A percentile compares a stretch with the other conserved stretches of the same genome.
Conservation (phyloP, 2,113 vertebrate species). For the Salvator merianae region DNA sequence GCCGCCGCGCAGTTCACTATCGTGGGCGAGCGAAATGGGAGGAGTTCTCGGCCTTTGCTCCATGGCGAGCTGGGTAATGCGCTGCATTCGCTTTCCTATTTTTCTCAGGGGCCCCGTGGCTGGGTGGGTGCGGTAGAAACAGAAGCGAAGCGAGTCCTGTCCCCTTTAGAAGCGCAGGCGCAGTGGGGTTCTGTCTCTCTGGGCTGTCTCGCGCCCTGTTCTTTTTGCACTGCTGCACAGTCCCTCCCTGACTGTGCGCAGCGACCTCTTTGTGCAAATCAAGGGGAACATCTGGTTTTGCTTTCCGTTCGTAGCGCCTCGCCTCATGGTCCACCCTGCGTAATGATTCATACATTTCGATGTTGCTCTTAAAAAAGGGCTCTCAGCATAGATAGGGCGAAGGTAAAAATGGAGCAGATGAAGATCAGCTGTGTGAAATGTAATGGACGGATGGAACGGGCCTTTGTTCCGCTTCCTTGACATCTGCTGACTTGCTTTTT, state of each 20-base stretch:
- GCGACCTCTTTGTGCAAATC: neutral
- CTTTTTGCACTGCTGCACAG: neutral
- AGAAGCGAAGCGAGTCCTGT: neutral
- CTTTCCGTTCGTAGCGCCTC: neutral
- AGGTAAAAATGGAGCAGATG: too few relatives aligned
- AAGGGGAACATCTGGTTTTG: neutral
- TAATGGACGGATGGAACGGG: neutral
- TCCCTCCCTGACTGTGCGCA: neutral
- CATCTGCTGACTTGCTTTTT: neutral
- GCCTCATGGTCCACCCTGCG: neutral
- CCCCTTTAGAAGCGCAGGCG: neutral
- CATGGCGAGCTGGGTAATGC: slow-evolving; percentile 92
- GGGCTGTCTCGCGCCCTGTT: neutral
- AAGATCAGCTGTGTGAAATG: neutral
- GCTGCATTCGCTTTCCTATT: neutral
- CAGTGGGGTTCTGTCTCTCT: neutral
- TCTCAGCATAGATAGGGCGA: neutral
- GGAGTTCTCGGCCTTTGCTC: slow-evolving; percentile 93
- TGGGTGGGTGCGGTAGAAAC: neutral
- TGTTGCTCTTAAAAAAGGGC: neutral
- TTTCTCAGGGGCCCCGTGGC: fast-evolving
- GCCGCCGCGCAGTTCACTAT: neutral
- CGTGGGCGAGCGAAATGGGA: slow-evolving; percentile 76
- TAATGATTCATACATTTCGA: neutral
- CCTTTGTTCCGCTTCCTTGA: neutral